Conservation (phyloP, 53 echinoderm and acorn worm species). For the Stichopus horrens region DNA sequence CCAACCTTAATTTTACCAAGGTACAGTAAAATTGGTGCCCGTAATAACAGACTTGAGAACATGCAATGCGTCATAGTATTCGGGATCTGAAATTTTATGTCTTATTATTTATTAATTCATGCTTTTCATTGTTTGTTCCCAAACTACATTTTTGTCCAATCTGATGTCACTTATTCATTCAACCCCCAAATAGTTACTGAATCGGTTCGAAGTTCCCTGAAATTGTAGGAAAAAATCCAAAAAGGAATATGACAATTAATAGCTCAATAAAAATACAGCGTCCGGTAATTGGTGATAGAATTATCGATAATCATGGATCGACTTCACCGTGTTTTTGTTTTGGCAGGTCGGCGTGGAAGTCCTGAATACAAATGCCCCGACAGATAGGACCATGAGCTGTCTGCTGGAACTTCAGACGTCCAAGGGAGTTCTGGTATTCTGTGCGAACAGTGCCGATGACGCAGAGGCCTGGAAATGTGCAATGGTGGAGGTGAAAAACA, state of each 20-base stretch:
- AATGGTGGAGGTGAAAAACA: constrained; percentile 48
- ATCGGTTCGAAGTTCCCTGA: no score
- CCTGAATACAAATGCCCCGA: background rate
- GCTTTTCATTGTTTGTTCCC: no score
- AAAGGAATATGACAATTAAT: background rate
- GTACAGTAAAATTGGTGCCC: constrained; percentile 13
- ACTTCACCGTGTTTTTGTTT: no score
- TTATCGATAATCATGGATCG: no score
- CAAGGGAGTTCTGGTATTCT: constrained; percentile 20
- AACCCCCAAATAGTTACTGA: no score
- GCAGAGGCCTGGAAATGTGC: constrained; percentile 48
- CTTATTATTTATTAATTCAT: no score
- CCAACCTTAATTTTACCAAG: constrained; percentile 58
- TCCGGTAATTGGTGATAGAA: no score
- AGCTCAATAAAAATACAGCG: background rate
- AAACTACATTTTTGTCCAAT: no score
- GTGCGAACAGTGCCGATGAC: constrained; percentile 54
- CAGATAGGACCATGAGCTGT: constrained; percentile 28
- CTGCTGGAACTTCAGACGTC: constrained; percentile 23
- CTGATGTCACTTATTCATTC: no score
- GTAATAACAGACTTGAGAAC: background rate
- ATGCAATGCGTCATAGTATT: background rate
- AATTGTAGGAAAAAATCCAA: background rate
- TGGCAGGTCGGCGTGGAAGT: constrained; percentile 7
- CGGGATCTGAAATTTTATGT: no score